phyloP scores from a whole-genome alignment of 1,140 invertebrate genomes.

The Euura lappo region DNA sequence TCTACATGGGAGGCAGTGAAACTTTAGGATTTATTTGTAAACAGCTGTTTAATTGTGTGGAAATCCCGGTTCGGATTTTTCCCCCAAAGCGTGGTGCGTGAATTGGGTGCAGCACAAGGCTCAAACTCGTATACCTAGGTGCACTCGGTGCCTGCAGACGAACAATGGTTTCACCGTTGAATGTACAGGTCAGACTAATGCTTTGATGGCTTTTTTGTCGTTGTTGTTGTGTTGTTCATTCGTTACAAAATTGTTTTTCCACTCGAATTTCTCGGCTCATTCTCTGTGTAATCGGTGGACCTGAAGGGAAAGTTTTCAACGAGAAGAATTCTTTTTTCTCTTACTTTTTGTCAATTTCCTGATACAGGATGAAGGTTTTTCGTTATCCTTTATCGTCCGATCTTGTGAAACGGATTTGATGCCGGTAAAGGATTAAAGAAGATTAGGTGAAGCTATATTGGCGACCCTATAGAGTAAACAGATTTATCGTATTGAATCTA shows the following conservation, averaged over 20 bases:
- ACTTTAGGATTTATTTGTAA: conserved; percentile 19
- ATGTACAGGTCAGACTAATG: background rate
- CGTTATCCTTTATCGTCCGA: too few relatives aligned
- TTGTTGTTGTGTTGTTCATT: too few relatives aligned
- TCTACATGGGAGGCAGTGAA: background rate
- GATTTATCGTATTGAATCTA: conserved; percentile 7
- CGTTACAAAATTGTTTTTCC: conserved; percentile 2
- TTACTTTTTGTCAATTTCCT: too few relatives aligned
- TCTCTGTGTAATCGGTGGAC: background rate
- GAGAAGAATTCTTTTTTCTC: too few relatives aligned
- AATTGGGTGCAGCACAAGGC: background rate
- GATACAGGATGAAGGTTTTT: too few relatives aligned
- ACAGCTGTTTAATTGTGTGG: conserved; percentile 16
- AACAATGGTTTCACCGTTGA: background rate
- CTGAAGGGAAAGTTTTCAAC: too few relatives aligned
- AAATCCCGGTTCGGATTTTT: conserved; percentile 8
- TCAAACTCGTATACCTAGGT: background rate
- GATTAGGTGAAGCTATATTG: background rate
- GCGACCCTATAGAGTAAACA: background rate
- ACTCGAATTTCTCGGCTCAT: background rate
- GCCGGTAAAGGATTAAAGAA: background rate
- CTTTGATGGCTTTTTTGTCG: background rate
- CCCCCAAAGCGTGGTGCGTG: conserved; percentile 3
- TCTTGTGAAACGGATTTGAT: background rate
- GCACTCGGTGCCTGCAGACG: background rate